Evolutionary conservation across 2,113 vertebrate species (phyloP), one percentile per base, ranked within the genome.

Genomic region (Capricornis sumatraensis): DNA sequence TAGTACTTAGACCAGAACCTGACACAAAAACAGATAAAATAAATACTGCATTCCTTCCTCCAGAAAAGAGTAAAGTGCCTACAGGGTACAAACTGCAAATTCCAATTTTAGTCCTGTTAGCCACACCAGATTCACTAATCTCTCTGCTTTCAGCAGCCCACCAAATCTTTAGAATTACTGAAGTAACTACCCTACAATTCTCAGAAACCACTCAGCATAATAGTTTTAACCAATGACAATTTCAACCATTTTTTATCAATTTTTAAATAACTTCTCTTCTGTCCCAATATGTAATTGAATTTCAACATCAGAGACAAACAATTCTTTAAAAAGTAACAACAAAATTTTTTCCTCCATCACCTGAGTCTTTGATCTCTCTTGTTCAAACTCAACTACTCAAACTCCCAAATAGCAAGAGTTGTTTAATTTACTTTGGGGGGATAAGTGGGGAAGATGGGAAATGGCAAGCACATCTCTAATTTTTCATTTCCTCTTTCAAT

Each of bases 401-500:
- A 88, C 28, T 71, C 53, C 53, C 79, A 93, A 67, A 71, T 40
- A 57, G 36, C 50, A 76, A 76, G 27, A 23, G 6, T 52, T 87
- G 19, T 27, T 64, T 57, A 23, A 88, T 53, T 85, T 40, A 53
- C 36, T 33, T 45, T 14, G 8, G 14, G 7, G 8, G 0, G 10
- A n/a, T 6, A 10, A 0, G 15, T 1, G 11, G 52, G 19, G 11
- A 50, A 40, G 25, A 78, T 14, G 19, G 21, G 62, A 45, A 76
- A 67, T 45, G 57, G 45, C 21, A 85, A 67, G 17, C 14, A 79
- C n/a, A 58, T 78, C 67, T 87, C 43, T 40, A 50, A 91, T 76
- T 89, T 90, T 93, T 95, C 60, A 92, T 62, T 83, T 91, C 89
- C 47, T 90, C 47, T 95, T 95, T 83, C 78, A 95, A 89, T 97